phyloP scores from a whole-genome alignment of 2,888 invertebrate species.

The Apotomis betuletana region DNA sequence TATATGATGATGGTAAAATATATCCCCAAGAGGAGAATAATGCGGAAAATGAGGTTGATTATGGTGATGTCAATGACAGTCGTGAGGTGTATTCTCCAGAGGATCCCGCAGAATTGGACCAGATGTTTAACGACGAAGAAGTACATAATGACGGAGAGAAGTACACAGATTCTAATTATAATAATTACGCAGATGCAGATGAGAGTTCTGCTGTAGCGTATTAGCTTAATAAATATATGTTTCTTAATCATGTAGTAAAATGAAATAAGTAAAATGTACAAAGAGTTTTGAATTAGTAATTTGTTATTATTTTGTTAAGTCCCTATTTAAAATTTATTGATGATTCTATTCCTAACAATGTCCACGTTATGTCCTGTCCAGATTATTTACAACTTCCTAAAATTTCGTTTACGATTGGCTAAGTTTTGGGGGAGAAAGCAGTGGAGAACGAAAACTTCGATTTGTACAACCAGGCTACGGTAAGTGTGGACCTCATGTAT shows the following conservation, averaged over 20 bases:
- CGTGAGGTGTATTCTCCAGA: slow-evolving; percentile 52
- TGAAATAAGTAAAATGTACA: slow-evolving; percentile 27
- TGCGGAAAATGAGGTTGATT: slow-evolving; percentile 47
- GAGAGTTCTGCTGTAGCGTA: slow-evolving; percentile 65
- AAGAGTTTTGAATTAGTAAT: neutral
- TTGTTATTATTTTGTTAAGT: neutral
- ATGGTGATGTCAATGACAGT: slow-evolving; percentile 47
- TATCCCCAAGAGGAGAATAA: slow-evolving; percentile 57
- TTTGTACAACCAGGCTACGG: too few relatives aligned
- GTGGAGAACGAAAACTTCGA: too few relatives aligned
- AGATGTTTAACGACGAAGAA: slow-evolving; percentile 61
- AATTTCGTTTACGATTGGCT: too few relatives aligned
- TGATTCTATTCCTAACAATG: too few relatives aligned
- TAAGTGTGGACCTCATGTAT: too few relatives aligned
- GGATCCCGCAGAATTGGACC: slow-evolving; percentile 54
- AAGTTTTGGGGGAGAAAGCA: too few relatives aligned
- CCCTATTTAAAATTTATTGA: too few relatives aligned
- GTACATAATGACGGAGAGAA: slow-evolving; percentile 51
- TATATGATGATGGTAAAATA: slow-evolving; percentile 55
- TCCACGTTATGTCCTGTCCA: too few relatives aligned
- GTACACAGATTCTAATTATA: slow-evolving; percentile 64
- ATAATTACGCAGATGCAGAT: slow-evolving; percentile 61
- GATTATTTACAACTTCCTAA: too few relatives aligned
- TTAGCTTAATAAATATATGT: slow-evolving; percentile 44
- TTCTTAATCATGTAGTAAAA: slow-evolving; percentile 1